These are phyloP conservation scores for Acridotheres tristis DNA, from an alignment of 2,797 vertebrate species.

Conservation along the genomic window DNA sequence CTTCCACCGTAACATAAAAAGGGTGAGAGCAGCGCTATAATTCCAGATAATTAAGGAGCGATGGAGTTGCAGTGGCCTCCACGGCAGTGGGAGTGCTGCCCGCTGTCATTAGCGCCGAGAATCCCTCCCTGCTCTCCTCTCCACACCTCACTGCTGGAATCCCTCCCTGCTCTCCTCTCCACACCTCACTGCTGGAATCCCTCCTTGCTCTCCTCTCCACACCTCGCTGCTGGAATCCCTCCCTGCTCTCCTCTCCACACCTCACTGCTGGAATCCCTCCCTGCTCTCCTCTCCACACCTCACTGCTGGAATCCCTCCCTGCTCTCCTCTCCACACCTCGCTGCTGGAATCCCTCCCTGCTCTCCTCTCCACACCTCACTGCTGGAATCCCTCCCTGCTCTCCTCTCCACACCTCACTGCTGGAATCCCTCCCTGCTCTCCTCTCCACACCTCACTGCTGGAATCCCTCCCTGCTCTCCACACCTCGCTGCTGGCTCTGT, in stretches of 20 bases:
- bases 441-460: background rate
- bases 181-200: background rate
- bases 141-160: too few species aligned
- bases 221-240: background rate
- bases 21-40: slow-evolving; percentile 56
- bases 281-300: too few species aligned
- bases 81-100: slow-evolving; percentile 22
- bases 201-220: too few species aligned
- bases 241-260: too few species aligned
- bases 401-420: background rate
- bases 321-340: too few species aligned
- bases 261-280: too few species aligned
- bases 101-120: background rate
- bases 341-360: background rate
- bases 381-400: too few species aligned
- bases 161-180: too few species aligned
- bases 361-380: too few species aligned
- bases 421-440: too few species aligned
- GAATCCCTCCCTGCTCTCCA: too few species aligned
- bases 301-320: background rate
- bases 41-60: slow-evolving; percentile 76
- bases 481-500: background rate
- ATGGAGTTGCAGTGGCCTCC: slow-evolving; percentile 11
- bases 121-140: background rate
- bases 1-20: slow-evolving; percentile 61